Evolutionary conservation across 2,113 vertebrate genomes (phyloP), one percentile per base, ranked within the genome.

Genomic region (Rattus rattus): DNA sequence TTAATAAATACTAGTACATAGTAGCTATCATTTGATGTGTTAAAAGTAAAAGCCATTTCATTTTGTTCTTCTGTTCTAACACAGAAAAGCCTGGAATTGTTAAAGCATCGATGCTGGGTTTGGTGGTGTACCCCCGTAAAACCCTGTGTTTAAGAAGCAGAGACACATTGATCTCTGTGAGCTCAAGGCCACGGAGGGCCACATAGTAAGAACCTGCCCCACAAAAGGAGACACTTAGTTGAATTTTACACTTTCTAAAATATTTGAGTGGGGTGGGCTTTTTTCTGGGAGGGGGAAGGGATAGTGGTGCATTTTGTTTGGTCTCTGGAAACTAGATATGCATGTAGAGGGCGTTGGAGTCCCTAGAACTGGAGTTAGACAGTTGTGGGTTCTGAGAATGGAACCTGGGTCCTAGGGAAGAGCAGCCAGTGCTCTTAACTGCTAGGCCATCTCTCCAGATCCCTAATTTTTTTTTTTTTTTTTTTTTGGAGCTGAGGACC

Each of bases 41-140:
- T 94, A 96, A 91, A 94, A 94, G 94, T 92, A 90, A 94, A 94
- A 89, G 87, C 22, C 22, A 89, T 96, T 96, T 94, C 30, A 85
- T 91, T 94, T 96, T 5, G 76, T 76, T 84, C 36, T 39, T 97
- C 93, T 90, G 59, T 95, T 76, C 72, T 87, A 96, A 90, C 56
- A 94, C 36, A 69, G 75, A 95, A 95, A 96, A 94, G 76, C 52
- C 89, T 67, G 43, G 24, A 79, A n/a, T 59, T 94, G 76, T 92
- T 94, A 94, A 96, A 81, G n/a, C 56, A 77, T 84, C 61, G 28
- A 86, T 30, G 79, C 20, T 59, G 33, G 33, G 17, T 56, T 19
- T 81, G 79, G 52, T 81, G 10, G 33, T 81, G 33, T 2, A 81
- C 36, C 54, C 33, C 33, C 59, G 54, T 59, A 59, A 81, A 43